Base-by-base conservation (phyloP, 2,113 vertebrate genomes). In the Elachura formosa region DNA sequence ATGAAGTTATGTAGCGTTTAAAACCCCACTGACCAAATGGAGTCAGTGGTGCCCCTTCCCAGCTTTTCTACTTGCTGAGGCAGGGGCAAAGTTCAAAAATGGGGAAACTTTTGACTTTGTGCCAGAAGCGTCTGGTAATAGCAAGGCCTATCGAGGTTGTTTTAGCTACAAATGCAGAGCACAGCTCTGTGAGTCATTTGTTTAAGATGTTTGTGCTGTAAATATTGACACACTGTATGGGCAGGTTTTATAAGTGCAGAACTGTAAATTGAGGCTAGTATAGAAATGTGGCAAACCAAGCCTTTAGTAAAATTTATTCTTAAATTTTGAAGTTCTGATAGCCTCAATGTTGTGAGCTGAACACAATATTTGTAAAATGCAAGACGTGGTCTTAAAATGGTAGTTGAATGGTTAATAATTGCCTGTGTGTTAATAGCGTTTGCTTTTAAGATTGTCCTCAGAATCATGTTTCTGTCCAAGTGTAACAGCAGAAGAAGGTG, bases 151-250 rank as follows among this genome's bases (percentile, higher is more conserved):
- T 12, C 26, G n/a, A 1, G 1, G 2, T 21, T 33, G 26, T 9
- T 67, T 26, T 14, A 75, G n/a, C 56, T 31, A 4, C 40, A 24
- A 0, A 17, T 12, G 5, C 34, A 5, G 24, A 58, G n/a, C 3
- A 2, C 26, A 20, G 26, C 38, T 17, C 68, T 2, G 0, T 11
- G 5, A 0, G 1, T 14, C 20, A 0, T 12, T 49, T 40, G 6
- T 71, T 62, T 31, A 84, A 63, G 40, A 6, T 3, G 1, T 76
- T 66, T 7, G 16, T 74, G 25, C 49, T 56, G 1, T 51, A 28
- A 48, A 52, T 82, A n/a, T 74, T 75, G 61, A 14, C 38, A 38
- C 2, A 36, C 4, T 25, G 2, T 52, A 18, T 69, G 24, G 13
- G 7, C n/a, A 56, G 20, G 11, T 63, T 87, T 75, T 68, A 31